A percentile compares a stretch with the other conserved stretches of the same genome.
Evolutionary conservation across 2,888 invertebrate species (phyloP).

Genomic region (Aricia artaxerxes): DNA sequence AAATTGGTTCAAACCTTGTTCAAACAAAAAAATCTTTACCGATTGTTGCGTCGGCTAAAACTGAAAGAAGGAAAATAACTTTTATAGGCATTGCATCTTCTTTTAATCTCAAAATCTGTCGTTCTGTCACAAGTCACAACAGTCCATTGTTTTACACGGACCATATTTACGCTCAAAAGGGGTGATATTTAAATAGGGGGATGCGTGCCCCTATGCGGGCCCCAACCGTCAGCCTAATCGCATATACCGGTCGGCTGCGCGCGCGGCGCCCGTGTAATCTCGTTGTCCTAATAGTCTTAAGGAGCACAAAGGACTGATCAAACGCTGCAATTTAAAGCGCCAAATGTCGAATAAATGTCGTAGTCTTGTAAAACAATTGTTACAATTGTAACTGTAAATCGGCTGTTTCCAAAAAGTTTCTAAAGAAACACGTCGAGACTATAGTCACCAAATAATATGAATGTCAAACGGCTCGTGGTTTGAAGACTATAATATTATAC

Average conservation of each 20-base stretch:
- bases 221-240: slow-evolving; percentile 52
- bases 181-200: slow-evolving; percentile 41
- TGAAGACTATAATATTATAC: too few relatives aligned
- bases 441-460: too few relatives aligned
- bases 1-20: too few relatives aligned
- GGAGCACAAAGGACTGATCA: slow-evolving; percentile 72
- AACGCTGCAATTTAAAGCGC: slow-evolving; percentile 71
- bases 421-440: too few relatives aligned
- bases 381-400: slow-evolving; percentile 33
- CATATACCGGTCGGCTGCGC: slow-evolving; percentile 67
- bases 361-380: slow-evolving; percentile 8
- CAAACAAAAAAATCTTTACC: too few relatives aligned
- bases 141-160: slow-evolving; percentile 28
- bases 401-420: background rate
- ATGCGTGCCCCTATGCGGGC: slow-evolving; percentile 46
- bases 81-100: too few relatives aligned
- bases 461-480: too few relatives aligned
- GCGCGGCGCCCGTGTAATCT: slow-evolving; percentile 69
- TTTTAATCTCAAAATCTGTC: background rate
- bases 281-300: slow-evolving; percentile 75
- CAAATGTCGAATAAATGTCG: slow-evolving; percentile 60
- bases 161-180: slow-evolving; percentile 26
- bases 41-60: too few relatives aligned
- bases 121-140: background rate
- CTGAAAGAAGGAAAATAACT: background rate